Evolutionary conservation across 2,888 invertebrate species (phyloP), one percentile per base, ranked within the genome.

Genomic region (Hybos culiciformis): DNA sequence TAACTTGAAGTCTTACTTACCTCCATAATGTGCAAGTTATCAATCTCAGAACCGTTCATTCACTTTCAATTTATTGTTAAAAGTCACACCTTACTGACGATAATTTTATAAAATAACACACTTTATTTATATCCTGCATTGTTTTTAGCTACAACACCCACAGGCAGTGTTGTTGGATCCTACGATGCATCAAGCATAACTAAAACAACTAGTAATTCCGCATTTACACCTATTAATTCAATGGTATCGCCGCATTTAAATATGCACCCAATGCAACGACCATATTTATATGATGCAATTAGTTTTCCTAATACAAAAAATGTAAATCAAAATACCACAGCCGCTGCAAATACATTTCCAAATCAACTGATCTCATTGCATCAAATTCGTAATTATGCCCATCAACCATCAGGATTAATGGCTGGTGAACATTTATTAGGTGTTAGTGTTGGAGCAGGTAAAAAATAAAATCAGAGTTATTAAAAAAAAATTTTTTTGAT

Each of bases 331-430:
- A 76, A 75, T 55, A 72, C 77, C 8, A 60, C 58, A 42, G n/a
- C n/a, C n/a, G 58, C 57, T 43, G 73, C 77, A 51, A 76, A 80
- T 45, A 70, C 76, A 47, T 91, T 92, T 68, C 91, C 91, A 46
- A 91, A 91, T 66, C 91, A 92, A 68, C 73, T 92, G 69, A 92
- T 92, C 67, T 90, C 92, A 54, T 74, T 94, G 53, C 93, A 94
- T 69, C 93, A 94, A 71, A 94, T 94, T 60, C 78, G 93, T 67
- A 93, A 93, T 68, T 94, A 92, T 68, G 88, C 90, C 49, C 90
- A 90, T 63, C 91, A 91, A 62, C 91, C 91, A 47, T 73, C 77
- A 31, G 75, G 80, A 45, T 68, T 82, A 38, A 76, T 83, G 72
- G 73, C 77, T 48, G 74, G 77, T 45, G 79, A 79, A 55, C 79